phyloP scores from a whole-genome alignment of 2,797 vertebrate genomes.

The Xerus rutilus region DNA sequence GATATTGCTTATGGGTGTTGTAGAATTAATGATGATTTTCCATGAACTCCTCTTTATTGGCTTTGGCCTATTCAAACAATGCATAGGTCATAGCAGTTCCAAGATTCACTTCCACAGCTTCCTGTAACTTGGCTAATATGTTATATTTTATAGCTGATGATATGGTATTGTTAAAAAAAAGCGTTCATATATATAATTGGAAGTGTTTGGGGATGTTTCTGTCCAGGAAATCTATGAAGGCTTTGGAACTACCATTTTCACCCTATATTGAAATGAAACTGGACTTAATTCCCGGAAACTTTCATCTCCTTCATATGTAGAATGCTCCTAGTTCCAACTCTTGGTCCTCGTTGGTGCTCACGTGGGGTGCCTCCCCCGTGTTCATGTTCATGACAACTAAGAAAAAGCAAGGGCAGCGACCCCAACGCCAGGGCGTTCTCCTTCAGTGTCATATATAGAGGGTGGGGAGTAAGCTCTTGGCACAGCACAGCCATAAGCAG shows the following conservation, averaged over 20 bases:
- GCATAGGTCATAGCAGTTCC: constrained; percentile 98
- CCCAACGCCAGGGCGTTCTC: no score
- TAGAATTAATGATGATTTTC: constrained; percentile 92
- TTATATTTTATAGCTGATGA: constrained; percentile 91
- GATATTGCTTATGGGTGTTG: constrained; percentile 89
- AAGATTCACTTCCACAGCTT: constrained; percentile 95
- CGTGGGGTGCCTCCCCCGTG: no score
- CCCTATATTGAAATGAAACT: constrained; percentile 96
- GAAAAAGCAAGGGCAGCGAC: no score
- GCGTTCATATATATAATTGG: constrained; percentile 95
- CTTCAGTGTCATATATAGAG: no score
- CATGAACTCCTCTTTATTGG: constrained; percentile 96
- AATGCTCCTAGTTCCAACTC: constrained; percentile 98
- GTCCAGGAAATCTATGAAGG: constrained; percentile 97
- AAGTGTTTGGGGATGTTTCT: constrained; percentile 94
- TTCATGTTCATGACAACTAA: no score
- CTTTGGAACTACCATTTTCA: constrained; percentile 94
- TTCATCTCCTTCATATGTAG: constrained; percentile 95
- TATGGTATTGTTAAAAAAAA: constrained; percentile 98
- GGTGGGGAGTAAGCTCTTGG: no score
- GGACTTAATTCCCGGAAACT: constrained; percentile 95
- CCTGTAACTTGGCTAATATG: constrained; percentile 93
- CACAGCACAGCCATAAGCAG: no score
- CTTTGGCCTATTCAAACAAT: constrained; percentile 98
- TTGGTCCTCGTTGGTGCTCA: no score